These are phyloP conservation scores for Saccopteryx bilineata DNA, from an alignment of 2,113 vertebrate genomes.

Conservation along the genomic window DNA sequence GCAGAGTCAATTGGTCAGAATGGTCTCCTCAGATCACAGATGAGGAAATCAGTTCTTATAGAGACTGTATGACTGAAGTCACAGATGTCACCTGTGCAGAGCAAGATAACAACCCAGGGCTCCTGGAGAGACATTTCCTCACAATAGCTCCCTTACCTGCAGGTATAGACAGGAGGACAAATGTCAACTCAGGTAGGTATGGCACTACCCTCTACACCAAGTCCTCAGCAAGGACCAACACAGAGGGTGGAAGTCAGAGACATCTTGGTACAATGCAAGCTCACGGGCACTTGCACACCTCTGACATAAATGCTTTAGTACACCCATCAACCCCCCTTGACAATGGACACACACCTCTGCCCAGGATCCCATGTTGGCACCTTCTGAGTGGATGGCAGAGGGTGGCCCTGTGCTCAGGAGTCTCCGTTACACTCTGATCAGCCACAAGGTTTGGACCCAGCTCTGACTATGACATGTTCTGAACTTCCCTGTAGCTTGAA, in stretches of 20 bases:
- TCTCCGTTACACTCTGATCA: not conserved
- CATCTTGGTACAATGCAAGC: fast-evolving
- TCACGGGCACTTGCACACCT: not conserved
- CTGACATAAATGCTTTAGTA: not conserved
- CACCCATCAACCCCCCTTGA: fast-evolving
- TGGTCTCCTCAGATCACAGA: too few relatives aligned
- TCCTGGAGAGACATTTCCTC: not conserved
- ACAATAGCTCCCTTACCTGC: fast-evolving
- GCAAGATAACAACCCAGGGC: not conserved
- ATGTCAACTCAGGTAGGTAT: not conserved
- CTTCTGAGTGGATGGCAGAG: fast-evolving
- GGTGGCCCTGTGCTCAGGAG: not conserved
- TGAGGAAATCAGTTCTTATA: too few relatives aligned
- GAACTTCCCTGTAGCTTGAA: not conserved
- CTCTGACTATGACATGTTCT: not conserved
- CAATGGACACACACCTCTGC: too few relatives aligned
- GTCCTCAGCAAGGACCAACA: not conserved
- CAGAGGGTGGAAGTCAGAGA: not conserved
- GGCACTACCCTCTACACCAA: not conserved
- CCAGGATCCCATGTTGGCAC: fast-evolving
- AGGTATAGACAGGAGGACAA: not conserved
- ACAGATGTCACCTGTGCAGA: too few relatives aligned
- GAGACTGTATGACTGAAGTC: too few relatives aligned
- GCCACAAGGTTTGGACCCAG: not conserved
- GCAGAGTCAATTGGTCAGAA: too few relatives aligned